Conservation (phyloP, 1,140 invertebrate species). For the Ditylenchus dipsaci region DNA sequence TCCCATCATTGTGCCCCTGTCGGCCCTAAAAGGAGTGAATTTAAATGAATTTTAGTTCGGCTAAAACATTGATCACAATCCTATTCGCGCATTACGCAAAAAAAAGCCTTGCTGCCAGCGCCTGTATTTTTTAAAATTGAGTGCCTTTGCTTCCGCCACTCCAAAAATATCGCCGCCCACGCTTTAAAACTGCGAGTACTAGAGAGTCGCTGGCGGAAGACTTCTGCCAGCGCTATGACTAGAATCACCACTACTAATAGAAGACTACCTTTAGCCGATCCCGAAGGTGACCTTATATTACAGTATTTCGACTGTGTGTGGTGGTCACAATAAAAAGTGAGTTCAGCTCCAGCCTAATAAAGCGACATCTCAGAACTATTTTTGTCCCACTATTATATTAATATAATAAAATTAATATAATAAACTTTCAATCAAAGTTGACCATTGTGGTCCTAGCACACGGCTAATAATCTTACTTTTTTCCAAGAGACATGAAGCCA, state of each 20-base stretch:
- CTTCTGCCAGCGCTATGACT: no score
- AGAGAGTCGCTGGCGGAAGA: no score
- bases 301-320: no score
- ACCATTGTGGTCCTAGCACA: constrained; percentile 6
- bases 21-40: constrained; percentile 41
- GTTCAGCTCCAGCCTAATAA: no score
- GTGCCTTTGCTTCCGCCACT: background rate
- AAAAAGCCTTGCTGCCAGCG: constrained; percentile 1
- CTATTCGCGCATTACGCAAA: background rate
- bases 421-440: background rate
- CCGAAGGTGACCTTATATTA: no score
- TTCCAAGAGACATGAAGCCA: constrained; percentile 79
- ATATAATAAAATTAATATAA: background rate
- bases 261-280: no score
- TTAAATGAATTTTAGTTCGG: background rate
- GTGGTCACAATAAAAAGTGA: no score
- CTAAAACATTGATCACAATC: background rate
- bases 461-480: constrained; percentile 59
- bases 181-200: no score
- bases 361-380: no score
- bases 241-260: no score
- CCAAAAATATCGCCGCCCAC: background rate
- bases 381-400: background rate
- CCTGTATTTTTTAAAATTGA: constrained; percentile 8
- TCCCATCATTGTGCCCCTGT: constrained; percentile 54